Evolutionary conservation across 2,797 vertebrate species (phyloP).

Genomic region (Eremophila alpestris): DNA sequence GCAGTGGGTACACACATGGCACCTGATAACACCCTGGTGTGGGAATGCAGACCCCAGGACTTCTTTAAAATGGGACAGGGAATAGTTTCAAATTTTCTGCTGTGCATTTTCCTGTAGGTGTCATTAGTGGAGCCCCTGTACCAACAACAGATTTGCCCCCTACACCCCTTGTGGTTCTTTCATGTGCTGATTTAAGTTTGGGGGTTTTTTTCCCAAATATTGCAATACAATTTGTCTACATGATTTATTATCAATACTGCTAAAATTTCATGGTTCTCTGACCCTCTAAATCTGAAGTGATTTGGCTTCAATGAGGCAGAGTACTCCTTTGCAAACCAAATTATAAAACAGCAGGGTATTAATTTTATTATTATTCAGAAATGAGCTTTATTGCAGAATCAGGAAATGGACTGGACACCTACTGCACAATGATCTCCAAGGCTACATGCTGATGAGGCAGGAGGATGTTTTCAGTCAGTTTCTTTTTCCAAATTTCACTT

Average conservation of each 20-base stretch:
- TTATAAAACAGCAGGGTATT: slow-evolving; percentile 44
- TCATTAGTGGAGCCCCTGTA: background rate
- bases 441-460: background rate
- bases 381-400: background rate
- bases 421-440: background rate
- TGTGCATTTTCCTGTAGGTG: background rate
- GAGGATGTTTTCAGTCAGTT: background rate
- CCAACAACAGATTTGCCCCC: background rate
- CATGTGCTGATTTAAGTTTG: background rate
- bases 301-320: slow-evolving; percentile 51
- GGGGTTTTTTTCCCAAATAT: background rate
- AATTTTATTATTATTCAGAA: slow-evolving; percentile 51
- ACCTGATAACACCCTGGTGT: background rate
- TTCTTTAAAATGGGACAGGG: background rate
- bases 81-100: background rate
- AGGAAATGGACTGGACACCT: background rate
- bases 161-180: background rate
- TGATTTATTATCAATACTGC: background rate
- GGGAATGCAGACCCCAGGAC: background rate
- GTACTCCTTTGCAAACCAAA: slow-evolving; percentile 17
- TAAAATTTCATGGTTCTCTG: background rate
- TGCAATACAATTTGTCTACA: background rate
- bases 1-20: background rate
- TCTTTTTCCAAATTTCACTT: background rate
- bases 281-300: slow-evolving; percentile 25